Conservation (phyloP, 2,113 vertebrate species). For the Amia ocellicauda region DNA sequence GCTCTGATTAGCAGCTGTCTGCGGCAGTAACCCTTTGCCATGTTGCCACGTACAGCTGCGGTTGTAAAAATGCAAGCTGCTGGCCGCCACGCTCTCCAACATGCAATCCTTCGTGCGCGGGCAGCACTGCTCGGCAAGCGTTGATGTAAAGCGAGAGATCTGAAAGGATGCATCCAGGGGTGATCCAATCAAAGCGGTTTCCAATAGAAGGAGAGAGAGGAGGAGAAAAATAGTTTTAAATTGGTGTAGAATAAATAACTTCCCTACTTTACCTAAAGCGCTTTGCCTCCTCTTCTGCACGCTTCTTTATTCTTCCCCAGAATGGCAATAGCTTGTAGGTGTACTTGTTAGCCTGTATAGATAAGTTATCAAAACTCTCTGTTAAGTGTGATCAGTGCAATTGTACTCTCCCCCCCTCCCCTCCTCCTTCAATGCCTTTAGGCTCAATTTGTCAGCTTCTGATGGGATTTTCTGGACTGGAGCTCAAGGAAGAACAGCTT, state of each 20-base stretch:
- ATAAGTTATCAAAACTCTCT: constrained; percentile 51
- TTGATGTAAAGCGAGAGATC: constrained; percentile 37
- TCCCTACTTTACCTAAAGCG: constrained; percentile 22
- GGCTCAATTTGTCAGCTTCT: constrained; percentile 4
- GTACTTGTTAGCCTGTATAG: constrained; percentile 48
- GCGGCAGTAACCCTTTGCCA: not conserved
- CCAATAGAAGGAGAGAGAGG: constrained; percentile 28
- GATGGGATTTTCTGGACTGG: not conserved
- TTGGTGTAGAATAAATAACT: too few species aligned
- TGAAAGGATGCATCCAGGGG: constrained; percentile 50
- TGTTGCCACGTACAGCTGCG: not conserved
- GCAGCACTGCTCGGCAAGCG: constrained; percentile 14
- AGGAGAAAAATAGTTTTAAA: constrained; percentile 22
- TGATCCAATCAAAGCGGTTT: constrained; percentile 34
- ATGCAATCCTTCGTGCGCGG: constrained; percentile 10
- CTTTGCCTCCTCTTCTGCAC: constrained; percentile 16
- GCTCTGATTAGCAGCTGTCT: constrained; percentile 30
- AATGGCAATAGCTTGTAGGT: constrained; percentile 34
- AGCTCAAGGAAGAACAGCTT: not conserved
- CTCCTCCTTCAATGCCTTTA: not conserved
- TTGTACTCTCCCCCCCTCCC: constrained; percentile 25
- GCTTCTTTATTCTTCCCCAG: constrained; percentile 22
- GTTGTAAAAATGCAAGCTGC: not conserved
- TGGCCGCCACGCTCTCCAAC: constrained; percentile 11
- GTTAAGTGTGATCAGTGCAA: constrained; percentile 45